Conservation (phyloP, 2,797 vertebrate genomes). For the Aythya fuligula region DNA sequence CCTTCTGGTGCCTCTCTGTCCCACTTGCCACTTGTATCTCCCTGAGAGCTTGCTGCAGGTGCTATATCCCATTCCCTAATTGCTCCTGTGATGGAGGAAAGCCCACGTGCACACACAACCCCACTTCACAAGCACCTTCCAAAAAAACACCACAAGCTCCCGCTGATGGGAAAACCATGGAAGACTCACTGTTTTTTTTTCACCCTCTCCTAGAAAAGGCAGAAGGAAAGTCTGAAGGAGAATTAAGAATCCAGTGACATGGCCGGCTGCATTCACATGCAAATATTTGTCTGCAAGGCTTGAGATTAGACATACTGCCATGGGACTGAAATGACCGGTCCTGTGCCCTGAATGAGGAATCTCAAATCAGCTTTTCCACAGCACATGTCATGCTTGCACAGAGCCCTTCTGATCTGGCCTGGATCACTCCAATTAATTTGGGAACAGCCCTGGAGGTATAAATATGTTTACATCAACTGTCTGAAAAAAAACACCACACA, state of each 20-base stretch:
- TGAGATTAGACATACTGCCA: neutral
- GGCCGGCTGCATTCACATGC: neutral
- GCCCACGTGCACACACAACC: fast-evolving
- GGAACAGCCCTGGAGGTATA: neutral
- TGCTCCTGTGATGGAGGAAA: fast-evolving
- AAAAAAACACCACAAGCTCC: neutral
- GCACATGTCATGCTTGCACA: neutral
- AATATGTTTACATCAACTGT: neutral
- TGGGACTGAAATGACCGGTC: neutral
- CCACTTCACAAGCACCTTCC: fast-evolving
- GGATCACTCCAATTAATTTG: neutral
- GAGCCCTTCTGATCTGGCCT: neutral
- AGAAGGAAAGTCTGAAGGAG: neutral
- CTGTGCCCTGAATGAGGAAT: neutral
- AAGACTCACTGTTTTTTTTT: neutral
- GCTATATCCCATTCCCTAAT: neutral
- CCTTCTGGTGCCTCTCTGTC: fast-evolving
- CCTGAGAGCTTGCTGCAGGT: neutral
- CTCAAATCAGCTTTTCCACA: neutral
- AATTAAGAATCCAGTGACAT: neutral
- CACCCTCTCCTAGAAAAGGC: neutral
- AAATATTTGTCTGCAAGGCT: conserved; percentile 15
- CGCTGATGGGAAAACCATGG: fast-evolving
- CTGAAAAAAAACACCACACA: neutral
- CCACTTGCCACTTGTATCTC: neutral